Conservation (phyloP, 2,797 vertebrate genomes). For the Syngnathus acus region DNA sequence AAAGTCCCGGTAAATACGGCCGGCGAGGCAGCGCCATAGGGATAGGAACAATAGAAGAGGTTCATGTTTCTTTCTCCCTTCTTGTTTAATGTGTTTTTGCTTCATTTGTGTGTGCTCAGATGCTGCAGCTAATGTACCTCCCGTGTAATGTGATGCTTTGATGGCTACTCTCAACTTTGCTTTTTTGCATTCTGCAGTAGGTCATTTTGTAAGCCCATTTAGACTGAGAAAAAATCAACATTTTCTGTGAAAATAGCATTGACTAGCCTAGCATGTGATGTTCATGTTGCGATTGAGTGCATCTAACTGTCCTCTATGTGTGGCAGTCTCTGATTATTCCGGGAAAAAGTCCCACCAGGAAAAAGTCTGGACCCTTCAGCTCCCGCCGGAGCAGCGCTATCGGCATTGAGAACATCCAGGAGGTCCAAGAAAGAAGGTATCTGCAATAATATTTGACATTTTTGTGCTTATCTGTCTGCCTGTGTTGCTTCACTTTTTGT, state of each 20-base stretch:
- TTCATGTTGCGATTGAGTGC: slow-evolving; percentile 4
- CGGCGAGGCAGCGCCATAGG: slow-evolving; percentile 99
- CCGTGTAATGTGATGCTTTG: not conserved
- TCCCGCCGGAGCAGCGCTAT: slow-evolving; percentile 94
- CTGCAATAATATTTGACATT: not conserved
- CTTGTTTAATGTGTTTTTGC: slow-evolving; percentile 16
- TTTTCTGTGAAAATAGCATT: not conserved
- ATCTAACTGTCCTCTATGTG: slow-evolving; percentile 43
- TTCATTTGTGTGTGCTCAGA: not conserved
- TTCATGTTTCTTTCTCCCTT: slow-evolving; percentile 75
- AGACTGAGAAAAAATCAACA: not conserved
- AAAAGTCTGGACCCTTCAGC: slow-evolving; percentile 90
- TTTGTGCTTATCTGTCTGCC: not conserved
- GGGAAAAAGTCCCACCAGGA: slow-evolving; percentile 92
- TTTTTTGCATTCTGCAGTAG: not conserved
- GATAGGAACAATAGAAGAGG: slow-evolving; percentile 99
- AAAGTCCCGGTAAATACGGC: slow-evolving; percentile 92
- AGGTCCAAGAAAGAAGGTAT: slow-evolving; percentile 86
- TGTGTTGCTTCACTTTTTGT: no score
- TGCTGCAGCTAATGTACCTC: not conserved
- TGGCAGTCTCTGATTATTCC: slow-evolving; percentile 88
- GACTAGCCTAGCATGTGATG: not conserved
- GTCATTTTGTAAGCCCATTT: not conserved
- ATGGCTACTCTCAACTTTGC: not conserved
- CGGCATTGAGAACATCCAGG: slow-evolving; percentile 97